Evolutionary conservation across 2,888 invertebrate genomes (phyloP).

Genomic region (Chloroclystis v-ata): DNA sequence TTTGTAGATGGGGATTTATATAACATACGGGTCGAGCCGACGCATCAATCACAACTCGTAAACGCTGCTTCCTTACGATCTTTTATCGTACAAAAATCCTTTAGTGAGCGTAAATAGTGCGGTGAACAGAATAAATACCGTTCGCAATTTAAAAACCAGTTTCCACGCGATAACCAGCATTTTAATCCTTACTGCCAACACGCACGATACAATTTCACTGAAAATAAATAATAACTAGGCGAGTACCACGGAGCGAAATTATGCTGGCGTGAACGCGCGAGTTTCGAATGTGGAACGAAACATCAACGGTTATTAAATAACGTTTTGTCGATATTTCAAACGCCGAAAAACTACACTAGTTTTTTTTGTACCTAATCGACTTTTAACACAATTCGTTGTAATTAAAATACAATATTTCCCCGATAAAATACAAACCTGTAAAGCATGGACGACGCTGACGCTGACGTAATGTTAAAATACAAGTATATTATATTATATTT

Average conservation of each 20-base stretch:
- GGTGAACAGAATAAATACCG: slow-evolving; percentile 6
- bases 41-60: slow-evolving; percentile 45
- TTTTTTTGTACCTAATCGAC: too few relatives aligned
- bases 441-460: too few relatives aligned
- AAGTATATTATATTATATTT: too few relatives aligned
- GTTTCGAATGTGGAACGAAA: neutral
- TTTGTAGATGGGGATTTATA: slow-evolving; percentile 60
- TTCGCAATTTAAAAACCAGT: slow-evolving; percentile 1
- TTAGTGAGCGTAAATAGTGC: neutral
- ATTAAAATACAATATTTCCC: too few relatives aligned
- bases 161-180: slow-evolving; percentile 1
- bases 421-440: too few relatives aligned
- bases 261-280: neutral
- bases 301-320: neutral
- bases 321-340: neutral
- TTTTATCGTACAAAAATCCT: neutral
- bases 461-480: too few relatives aligned
- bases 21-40: slow-evolving; percentile 41
- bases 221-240: slow-evolving; percentile 23
- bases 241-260: slow-evolving; percentile 7
- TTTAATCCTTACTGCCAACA: slow-evolving; percentile 12
- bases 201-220: slow-evolving; percentile 13
- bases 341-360: neutral
- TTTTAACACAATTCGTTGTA: too few relatives aligned
- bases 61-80: slow-evolving; percentile 41